Evolutionary conservation across 2,113 vertebrate genomes (phyloP).

Genomic region (Gymnarchus niloticus): DNA sequence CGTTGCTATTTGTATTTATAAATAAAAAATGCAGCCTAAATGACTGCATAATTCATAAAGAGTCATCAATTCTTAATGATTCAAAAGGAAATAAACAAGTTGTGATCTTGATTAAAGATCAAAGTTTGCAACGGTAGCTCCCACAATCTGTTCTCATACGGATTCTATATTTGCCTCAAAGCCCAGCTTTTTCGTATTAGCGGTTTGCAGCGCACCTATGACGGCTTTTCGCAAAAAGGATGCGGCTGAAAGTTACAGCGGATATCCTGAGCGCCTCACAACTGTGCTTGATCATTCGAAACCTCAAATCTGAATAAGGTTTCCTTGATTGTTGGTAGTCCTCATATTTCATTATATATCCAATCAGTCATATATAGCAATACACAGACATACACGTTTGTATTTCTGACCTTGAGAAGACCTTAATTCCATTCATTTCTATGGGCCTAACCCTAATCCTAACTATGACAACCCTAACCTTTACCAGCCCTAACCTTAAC

Average conservation of each 20-base stretch:
- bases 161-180: not conserved
- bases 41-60: slow-evolving; percentile 47
- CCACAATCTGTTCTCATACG: not conserved
- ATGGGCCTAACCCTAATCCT: too few relatives aligned
- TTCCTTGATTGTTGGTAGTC: not conserved
- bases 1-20: slow-evolving; percentile 45
- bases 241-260: not conserved
- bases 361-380: too few relatives aligned
- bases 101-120: slow-evolving; percentile 38
- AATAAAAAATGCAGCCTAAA: slow-evolving; percentile 51
- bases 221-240: not conserved
- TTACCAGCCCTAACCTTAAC: too few relatives aligned
- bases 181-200: not conserved
- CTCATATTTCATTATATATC: too few relatives aligned
- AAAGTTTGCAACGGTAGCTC: slow-evolving; percentile 25
- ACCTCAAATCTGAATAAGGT: too few relatives aligned
- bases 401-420: too few relatives aligned
- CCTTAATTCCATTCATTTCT: too few relatives aligned
- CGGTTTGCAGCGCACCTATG: not conserved
- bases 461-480: too few relatives aligned
- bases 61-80: slow-evolving; percentile 46
- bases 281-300: too few relatives aligned
- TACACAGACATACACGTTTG: not conserved
- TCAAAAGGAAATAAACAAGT: slow-evolving; percentile 36
- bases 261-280: not conserved